Conservation (phyloP, 2,113 vertebrate species). For the Origma solitaria region DNA sequence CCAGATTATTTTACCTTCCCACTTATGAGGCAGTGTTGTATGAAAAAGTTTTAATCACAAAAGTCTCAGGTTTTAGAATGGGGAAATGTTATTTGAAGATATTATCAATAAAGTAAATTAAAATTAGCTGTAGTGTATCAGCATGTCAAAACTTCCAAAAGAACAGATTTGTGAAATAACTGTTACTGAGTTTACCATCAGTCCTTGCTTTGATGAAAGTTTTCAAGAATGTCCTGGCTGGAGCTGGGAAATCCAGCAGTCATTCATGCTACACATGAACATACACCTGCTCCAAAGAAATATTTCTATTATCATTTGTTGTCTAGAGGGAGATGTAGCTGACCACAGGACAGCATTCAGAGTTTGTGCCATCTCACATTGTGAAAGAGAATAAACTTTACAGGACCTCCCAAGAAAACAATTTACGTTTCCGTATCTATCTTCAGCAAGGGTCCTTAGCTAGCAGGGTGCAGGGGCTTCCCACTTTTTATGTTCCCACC, state of each 20-base stretch:
- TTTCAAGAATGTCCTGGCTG: neutral
- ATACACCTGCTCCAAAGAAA: neutral
- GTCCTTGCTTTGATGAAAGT: constrained; percentile 12
- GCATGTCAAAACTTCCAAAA: neutral
- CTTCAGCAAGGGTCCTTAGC: neutral
- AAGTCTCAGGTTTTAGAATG: neutral
- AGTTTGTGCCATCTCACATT: neutral
- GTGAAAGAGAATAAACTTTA: neutral
- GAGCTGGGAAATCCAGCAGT: neutral
- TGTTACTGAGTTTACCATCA: neutral
- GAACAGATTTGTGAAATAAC: neutral
- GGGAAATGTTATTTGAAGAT: neutral
- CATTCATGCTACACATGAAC: neutral
- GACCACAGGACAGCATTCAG: neutral
- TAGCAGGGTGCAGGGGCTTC: fast-evolving
- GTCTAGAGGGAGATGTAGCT: neutral
- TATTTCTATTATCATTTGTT: neutral
- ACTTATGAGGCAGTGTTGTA: constrained; percentile 24
- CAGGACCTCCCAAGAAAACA: neutral
- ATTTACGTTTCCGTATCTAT: fast-evolving
- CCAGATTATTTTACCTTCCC: constrained; percentile 38
- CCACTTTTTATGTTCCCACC: neutral
- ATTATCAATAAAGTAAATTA: neutral
- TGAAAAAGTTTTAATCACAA: constrained; percentile 40
- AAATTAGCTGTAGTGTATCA: neutral